Evolutionary conservation across 2,888 invertebrate genomes (phyloP), one percentile per base, ranked within the genome.

Genomic region (Epistrophella euchroma): DNA sequence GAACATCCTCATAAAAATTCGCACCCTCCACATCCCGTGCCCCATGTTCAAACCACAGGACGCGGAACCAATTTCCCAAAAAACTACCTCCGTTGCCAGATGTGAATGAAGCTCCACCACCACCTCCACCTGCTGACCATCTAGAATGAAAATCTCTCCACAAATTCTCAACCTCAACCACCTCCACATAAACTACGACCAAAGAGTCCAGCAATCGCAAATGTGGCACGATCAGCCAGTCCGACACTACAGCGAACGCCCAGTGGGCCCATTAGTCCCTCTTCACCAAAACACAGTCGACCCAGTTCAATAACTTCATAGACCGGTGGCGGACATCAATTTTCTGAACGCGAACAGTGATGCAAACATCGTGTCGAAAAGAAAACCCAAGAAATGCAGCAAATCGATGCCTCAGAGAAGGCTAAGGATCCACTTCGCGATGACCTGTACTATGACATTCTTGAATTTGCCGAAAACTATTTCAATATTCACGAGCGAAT

Each of bases 391-490:
- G 97, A 97, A 92, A 94, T 97, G 91, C 96, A 96, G 88, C 95
- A 93, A 91, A 87, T 93, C 52, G 90, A 89, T 89, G 89, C 89
- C 68, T 88, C 90, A 6, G 92, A 93, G 90, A 92, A 52, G 25
- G 91, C 91, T 88, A 92, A 91, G 56, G 91, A 92, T 66, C 88
- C 90, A 37, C 86, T 90, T 40, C 91, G 94, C 22, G 95, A 95
- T 64, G 95, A 95, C 88, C 92, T 94, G 7, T 94, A 95, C 89
- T 96, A 96, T 90, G 97, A 98, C 90, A 96, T 98, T 91, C 93
- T 97, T 0, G 98, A 98, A 90, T 98, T 97, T 93, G 98, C 98
- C n/a, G 97, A 98, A 90, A 95, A 96, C 86, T 97, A 97, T 92
- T 98, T 97, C 93, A 98, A 98, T 91, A 95, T 96, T 72, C 98